phyloP scores from a whole-genome alignment of 2,113 vertebrate species.

The Hypocryptadius cinnamomeus region DNA sequence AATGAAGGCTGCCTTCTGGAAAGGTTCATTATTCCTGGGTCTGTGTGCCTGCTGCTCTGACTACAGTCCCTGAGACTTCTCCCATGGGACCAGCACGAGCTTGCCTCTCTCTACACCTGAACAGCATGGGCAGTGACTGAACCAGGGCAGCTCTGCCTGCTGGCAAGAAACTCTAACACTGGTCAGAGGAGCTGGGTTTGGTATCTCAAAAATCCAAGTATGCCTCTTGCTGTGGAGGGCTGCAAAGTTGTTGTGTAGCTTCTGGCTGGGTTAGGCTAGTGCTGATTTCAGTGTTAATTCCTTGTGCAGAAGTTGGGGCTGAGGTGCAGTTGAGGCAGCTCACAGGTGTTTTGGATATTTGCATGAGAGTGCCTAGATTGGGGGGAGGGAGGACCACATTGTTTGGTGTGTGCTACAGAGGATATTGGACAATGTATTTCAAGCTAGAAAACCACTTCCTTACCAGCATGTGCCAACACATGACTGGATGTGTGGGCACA shows the following conservation, averaged over 20 bases:
- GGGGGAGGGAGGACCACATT: too few relatives aligned
- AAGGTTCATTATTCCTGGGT: neutral
- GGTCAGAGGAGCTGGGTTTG: neutral
- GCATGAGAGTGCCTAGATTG: too few relatives aligned
- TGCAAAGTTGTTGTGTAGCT: neutral
- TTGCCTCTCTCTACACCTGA: neutral
- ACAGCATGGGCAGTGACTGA: neutral
- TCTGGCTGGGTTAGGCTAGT: neutral
- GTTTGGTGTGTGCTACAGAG: neutral
- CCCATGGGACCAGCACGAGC: neutral
- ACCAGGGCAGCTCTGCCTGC: neutral
- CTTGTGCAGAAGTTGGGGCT: accelerated
- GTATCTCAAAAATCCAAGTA: neutral
- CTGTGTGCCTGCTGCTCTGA: neutral
- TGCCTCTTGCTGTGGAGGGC: neutral
- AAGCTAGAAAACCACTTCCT: neutral
- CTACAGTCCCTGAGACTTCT: neutral
- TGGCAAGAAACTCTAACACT: neutral
- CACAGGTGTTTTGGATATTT: neutral
- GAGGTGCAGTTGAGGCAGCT: neutral
- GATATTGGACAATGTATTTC: neutral
- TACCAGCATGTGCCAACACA: neutral
- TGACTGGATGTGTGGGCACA: neutral
- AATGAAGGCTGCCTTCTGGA: neutral
- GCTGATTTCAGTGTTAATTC: neutral